Evolutionary conservation across 2,797 vertebrate genomes (phyloP), one percentile per base, ranked within the genome.

Genomic region (Dromococcyx pavoninus): DNA sequence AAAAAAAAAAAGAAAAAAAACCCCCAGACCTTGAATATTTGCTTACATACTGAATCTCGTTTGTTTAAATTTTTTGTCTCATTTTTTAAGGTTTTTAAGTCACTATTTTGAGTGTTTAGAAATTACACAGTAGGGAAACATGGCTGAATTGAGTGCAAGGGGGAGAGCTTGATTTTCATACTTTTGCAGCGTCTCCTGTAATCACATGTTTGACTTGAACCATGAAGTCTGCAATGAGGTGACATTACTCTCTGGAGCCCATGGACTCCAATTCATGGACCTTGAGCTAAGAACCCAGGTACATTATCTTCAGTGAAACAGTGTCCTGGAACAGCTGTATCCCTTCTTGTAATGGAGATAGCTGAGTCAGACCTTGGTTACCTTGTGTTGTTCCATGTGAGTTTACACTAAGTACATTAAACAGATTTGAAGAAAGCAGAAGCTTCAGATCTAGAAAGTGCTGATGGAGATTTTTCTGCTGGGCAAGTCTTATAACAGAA

Each of bases 141-240:
- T 9, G 8, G 4, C 2, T n/a, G 7, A 75, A 39, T 65, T 19
- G 17, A 61, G 5, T 51, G 4, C 3, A 78, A 78, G 7, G 17
- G 5, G 73, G 17, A 56, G 71, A 67, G 41, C 7, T 64, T 80
- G 10, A 28, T 71, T 8, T 46, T 80, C 17, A 50, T 19, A 41
- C 5, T 41, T 69, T 60, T 41, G 4, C 7, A 48, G 5, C 0
- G 0, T 50, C 82, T 69, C 7, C 32, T 56, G 5, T 48, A 60
- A 4, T 56, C 43, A 67, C 12, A 51, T 4, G 13, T 46, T 62
- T 73, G 9, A 62, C 24, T 61, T 65, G 32, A 69, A 12, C 30
- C 50, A n/a, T 0, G 4, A 79, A 25, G 7, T 57, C 15, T 78
- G 22, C 10, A 72, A 2, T 13, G 13, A 6, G 17, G 4, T 41